phyloP scores from a whole-genome alignment of 2,113 vertebrate genomes.

The Sminthopsis crassicaudata region DNA sequence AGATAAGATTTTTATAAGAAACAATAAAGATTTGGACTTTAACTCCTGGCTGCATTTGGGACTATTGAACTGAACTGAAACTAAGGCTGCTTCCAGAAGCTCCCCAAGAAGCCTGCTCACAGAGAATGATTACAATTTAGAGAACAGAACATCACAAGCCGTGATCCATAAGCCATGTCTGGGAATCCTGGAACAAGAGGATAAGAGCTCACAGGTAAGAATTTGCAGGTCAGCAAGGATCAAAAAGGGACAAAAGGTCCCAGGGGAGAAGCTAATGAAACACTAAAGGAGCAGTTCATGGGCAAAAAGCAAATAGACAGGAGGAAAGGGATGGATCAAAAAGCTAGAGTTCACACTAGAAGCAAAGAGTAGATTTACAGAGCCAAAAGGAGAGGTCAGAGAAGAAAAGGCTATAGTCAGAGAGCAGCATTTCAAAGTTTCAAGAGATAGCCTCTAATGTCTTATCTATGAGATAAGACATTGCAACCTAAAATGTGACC shows the following conservation, averaged over 20 bases:
- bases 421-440: background rate
- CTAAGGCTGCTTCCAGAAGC: too few relatives aligned
- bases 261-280: background rate
- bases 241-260: background rate
- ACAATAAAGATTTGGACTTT: too few relatives aligned
- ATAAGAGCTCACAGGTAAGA: background rate
- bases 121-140: too few relatives aligned
- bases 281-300: background rate
- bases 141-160: too few relatives aligned
- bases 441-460: background rate
- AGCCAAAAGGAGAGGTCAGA: background rate
- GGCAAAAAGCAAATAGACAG: background rate
- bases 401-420: background rate
- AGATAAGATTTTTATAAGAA: too few relatives aligned
- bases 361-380: background rate
- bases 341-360: background rate
- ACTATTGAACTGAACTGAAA: too few relatives aligned
- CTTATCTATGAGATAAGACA: background rate
- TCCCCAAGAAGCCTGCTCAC: too few relatives aligned
- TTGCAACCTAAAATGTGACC: background rate
- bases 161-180: background rate
- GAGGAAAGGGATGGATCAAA: background rate
- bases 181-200: background rate
- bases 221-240: background rate
- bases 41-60: too few relatives aligned